Evolutionary conservation across 1,140 invertebrate genomes (phyloP), one percentile per base, ranked within the genome.

Genomic region (Bathynomus jamesi): DNA sequence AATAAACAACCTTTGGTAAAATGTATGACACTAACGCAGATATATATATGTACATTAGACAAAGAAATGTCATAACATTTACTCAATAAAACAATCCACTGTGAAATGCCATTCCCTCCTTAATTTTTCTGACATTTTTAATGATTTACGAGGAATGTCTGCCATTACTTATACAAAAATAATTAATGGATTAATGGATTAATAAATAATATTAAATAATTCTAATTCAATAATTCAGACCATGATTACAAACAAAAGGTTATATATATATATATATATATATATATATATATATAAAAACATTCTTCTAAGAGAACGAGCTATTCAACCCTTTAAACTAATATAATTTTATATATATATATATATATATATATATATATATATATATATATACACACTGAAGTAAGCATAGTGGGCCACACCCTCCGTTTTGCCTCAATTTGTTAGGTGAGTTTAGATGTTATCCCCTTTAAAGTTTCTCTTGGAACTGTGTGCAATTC

Each of bases 191-290:
- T 53, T 17, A 17, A 53, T 53, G 21, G 13, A 53, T 53, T 17
- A 17, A 53, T 53, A 53, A 17, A 53, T 40, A 40, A 8, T 8
- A 8, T 8, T 40, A 40, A 17, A 53, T 53, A 53, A 17, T 17
- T 53, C 13, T 53, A 53, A 17, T 17, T 53, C 13, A 17, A 53
- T 53, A 53, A 17, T 17, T 53, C 13, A 17, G 21, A 17, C 13
- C 21, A 53, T 53, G 21, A 17, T 17, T 53, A 53, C 21, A 53
- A 17, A 53, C 21, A 53, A 17, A 53, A 3, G 21, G 13, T 17
- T 53, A 53, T 53, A 53, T 53, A 53, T 53, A 53, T 53, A 53
- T 53, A 53, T 53, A 53, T 53, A 53, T 53, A 53, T 53, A 53
- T 53, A 53, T 53, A 53, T 53, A 53, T 53, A 53, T 53, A 53